A percentile compares a stretch with the other conserved stretches of the same genome.
These are phyloP conservation scores for Papilio helenus DNA, from an alignment of 1,140 invertebrate species.

Conservation along the genomic window DNA sequence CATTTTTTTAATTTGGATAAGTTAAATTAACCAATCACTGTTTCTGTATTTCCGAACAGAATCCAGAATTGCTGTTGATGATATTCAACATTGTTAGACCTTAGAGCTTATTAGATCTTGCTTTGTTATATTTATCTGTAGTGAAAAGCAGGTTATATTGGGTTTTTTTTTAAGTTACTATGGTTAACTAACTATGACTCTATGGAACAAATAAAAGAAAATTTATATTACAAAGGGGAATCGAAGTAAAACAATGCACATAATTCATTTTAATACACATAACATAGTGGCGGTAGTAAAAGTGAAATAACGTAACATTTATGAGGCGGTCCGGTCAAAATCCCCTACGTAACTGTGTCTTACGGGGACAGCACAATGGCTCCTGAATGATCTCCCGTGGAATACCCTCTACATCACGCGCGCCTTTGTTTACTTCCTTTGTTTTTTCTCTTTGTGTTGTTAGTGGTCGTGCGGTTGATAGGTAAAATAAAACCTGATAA, in stretches of 20 bases:
- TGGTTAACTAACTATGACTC: slow-evolving; percentile 35
- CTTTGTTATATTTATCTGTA: background rate
- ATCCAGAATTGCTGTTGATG: background rate
- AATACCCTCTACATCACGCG: slow-evolving; percentile 57
- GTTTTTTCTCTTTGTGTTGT: slow-evolving; percentile 61
- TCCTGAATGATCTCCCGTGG: slow-evolving; percentile 47
- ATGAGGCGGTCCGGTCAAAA: slow-evolving; percentile 50
- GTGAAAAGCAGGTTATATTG: background rate
- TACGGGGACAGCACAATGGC: slow-evolving; percentile 60
- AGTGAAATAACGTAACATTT: slow-evolving; percentile 47
- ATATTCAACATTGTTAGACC: background rate
- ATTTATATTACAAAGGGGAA: slow-evolving; percentile 45
- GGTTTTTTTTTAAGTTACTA: background rate
- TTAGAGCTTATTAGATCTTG: background rate
- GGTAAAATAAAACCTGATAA: slow-evolving; percentile 55
- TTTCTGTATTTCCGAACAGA: background rate
- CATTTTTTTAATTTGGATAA: too few relatives aligned
- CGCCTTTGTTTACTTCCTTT: slow-evolving; percentile 58
- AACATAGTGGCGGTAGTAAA: slow-evolving; percentile 41
- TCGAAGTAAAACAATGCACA: slow-evolving; percentile 53
- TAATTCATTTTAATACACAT: slow-evolving; percentile 29
- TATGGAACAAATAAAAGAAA: slow-evolving; percentile 58
- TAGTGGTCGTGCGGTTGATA: slow-evolving; percentile 50
- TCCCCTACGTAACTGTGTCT: slow-evolving; percentile 55
- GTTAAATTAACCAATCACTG: too few relatives aligned